Conservation (phyloP, 1,140 invertebrate species). For the Procambarus clarkii region DNA sequence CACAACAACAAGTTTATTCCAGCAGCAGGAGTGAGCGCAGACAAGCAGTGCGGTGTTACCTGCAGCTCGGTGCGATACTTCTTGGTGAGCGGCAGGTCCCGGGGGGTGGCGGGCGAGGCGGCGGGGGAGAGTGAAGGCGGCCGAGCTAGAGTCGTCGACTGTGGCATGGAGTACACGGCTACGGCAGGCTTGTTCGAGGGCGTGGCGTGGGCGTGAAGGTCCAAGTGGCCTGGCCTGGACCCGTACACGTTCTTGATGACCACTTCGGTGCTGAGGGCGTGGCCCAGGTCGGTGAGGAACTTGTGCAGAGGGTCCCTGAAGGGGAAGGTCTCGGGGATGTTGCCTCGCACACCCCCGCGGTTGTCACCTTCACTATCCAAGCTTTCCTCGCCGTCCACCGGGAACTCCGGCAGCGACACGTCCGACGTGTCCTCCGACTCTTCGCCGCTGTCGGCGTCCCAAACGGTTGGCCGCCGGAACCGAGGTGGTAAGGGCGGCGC, state of each 20-base stretch:
- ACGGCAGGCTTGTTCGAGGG: constrained; percentile 2
- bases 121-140: constrained; percentile 38
- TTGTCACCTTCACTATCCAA: constrained; percentile 1
- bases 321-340: constrained; percentile 60
- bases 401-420: constrained; percentile 63
- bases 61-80: constrained; percentile 65
- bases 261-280: constrained; percentile 60
- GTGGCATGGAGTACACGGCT: constrained; percentile 44
- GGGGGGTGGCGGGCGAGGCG: constrained; percentile 10
- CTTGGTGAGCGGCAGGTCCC: constrained; percentile 36
- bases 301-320: constrained; percentile 59
- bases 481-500: constrained; percentile 26
- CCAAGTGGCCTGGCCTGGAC: constrained; percentile 33
- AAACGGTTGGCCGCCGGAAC: background rate
- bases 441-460: constrained; percentile 57
- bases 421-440: constrained; percentile 52
- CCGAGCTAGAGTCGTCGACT: constrained; percentile 6
- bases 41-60: constrained; percentile 8
- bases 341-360: constrained; percentile 46
- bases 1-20: too few relatives aligned
- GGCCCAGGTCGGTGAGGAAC: constrained; percentile 67
- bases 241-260: constrained; percentile 67
- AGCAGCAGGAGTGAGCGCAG: too few relatives aligned
- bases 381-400: constrained; percentile 60
- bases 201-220: constrained; percentile 52